Evolutionary conservation across 1,140 invertebrate species (phyloP), one percentile per base, ranked within the genome.

Genomic region (Tetramorium simillimum): DNA sequence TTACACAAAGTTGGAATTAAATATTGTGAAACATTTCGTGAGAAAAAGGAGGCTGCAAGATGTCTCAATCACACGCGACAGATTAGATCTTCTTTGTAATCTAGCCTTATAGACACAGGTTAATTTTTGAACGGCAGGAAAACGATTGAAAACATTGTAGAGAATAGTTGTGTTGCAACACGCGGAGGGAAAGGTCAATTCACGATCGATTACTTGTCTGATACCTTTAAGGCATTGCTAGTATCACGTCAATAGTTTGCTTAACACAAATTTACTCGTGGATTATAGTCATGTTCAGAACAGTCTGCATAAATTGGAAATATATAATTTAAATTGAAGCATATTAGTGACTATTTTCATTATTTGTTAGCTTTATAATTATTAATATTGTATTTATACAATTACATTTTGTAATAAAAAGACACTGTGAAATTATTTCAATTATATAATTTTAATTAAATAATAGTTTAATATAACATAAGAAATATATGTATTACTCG

Each of bases 51-150:
- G 37, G 1, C 40, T 18, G 10, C 51, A 37, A 67, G 63, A 14
- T 28, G 78, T 81, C 40, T 58, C 49, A 73, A 73, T 73, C 69
- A 28, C 67, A 28, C 40, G 18, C 51, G 24, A 21, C 65, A 73
- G 67, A 82, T 82, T 73, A 82, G 21, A 73, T 58, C 51, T 18
- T 82, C 63, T 70, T 70, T 82, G 37, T 72, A 72, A 72, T 18
- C 24, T n/a, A 46, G 12, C n/a, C 80, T 73, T 18, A 9, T 24
- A 58, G 18, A 72, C 16, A 53, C 24, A 0, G 53, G 53, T 82
- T 82, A 82, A 82, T 82, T 82, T 82, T 82, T 73, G 12, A 73
- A 73, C 24, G 40, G 18, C 40, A 73, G 80, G 49, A 73, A 82
- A 81, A 67, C 67, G 14, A 73, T 40, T 60, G 51, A 82, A 82